A percentile compares a stretch with the other conserved stretches of the same genome.
Conservation (phyloP, 2,797 vertebrate genomes). For the Lepilemur septentrionalis region DNA sequence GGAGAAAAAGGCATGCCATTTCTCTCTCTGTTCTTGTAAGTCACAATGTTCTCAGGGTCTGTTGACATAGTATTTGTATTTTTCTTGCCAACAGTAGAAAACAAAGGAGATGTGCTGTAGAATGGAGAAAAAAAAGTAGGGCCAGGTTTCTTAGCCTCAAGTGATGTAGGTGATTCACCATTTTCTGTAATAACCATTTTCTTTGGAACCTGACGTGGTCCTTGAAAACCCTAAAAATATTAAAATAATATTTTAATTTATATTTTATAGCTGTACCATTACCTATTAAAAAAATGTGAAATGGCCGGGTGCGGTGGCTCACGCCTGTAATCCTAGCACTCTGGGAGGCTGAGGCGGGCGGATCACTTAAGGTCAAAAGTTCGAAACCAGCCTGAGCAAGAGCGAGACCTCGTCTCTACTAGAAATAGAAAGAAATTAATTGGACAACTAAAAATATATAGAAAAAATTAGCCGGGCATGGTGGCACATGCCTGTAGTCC, state of each 20-base stretch:
- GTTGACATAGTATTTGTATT: background rate
- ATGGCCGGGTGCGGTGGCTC: too few species aligned
- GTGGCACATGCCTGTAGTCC: too few species aligned
- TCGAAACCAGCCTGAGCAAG: too few species aligned
- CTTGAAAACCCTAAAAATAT: slow-evolving; percentile 84
- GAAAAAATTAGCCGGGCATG: too few species aligned
- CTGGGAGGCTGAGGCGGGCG: too few species aligned
- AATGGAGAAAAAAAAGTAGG: slow-evolving; percentile 69
- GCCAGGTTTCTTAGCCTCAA: slow-evolving; percentile 23
- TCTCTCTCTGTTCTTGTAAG: accelerated
- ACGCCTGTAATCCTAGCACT: too few species aligned
- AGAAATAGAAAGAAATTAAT: too few species aligned
- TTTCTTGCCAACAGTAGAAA: slow-evolving; percentile 74
- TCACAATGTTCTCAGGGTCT: background rate
- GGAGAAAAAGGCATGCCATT: background rate
- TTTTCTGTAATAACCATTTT: slow-evolving; percentile 69
- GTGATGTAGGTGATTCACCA: background rate
- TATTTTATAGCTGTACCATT: background rate
- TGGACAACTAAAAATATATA: too few species aligned
- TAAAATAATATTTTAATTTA: background rate
- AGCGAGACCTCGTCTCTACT: too few species aligned
- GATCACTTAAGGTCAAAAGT: too few species aligned
- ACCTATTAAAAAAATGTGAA: background rate
- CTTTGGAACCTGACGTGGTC: slow-evolving; percentile 83
- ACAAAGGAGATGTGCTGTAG: slow-evolving; percentile 75